Evolutionary conservation across 2,797 vertebrate species (phyloP).

Genomic region (Simalia tracyae): DNA sequence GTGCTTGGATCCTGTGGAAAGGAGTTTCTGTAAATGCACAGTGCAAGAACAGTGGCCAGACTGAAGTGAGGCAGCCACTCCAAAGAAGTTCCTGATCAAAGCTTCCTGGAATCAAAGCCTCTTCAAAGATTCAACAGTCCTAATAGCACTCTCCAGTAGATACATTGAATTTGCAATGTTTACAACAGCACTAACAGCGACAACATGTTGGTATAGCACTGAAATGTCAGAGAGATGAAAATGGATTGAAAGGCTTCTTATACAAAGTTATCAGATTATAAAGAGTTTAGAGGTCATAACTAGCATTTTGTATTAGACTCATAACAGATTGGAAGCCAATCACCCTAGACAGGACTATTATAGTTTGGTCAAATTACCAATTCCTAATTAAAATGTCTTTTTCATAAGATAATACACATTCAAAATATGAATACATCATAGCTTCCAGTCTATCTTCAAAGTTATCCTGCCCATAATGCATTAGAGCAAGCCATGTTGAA

Average conservation of each 20-base stretch:
- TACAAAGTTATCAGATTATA: neutral
- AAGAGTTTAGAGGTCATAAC: neutral
- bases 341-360: neutral
- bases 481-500: neutral
- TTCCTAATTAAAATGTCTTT: neutral
- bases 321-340: neutral
- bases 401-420: neutral
- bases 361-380: neutral
- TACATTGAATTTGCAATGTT: neutral
- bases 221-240: neutral
- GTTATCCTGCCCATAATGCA: neutral
- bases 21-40: neutral
- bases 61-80: neutral
- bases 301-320: neutral
- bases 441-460: neutral
- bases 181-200: neutral
- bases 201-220: neutral
- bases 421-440: neutral
- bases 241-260: neutral
- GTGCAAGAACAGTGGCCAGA: neutral
- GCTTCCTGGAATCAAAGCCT: neutral
- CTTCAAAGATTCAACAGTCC: neutral
- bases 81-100: neutral
- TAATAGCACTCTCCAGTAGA: neutral
- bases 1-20: neutral